These are phyloP conservation scores for Bombus breviceps DNA, from an alignment of 1,140 invertebrate species.

Conservation along the genomic window DNA sequence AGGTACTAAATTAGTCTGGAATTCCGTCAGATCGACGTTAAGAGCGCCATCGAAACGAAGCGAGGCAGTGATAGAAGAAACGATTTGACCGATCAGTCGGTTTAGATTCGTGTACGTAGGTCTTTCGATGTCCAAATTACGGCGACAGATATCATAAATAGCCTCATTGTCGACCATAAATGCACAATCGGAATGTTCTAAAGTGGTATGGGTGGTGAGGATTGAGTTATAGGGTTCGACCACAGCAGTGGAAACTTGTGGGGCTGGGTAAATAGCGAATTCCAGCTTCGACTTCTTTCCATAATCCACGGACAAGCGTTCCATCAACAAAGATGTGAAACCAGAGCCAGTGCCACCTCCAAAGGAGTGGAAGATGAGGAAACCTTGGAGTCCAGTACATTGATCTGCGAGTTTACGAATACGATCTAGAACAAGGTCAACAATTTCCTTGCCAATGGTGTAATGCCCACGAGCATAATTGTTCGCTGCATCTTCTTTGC, in stretches of 20 bases:
- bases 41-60: slow-evolving; percentile 74
- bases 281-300: slow-evolving; percentile 66
- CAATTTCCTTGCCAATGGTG: slow-evolving; percentile 60
- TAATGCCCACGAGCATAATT: slow-evolving; percentile 84
- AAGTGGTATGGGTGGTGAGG: slow-evolving; percentile 85
- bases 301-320: slow-evolving; percentile 78
- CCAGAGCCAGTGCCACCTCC: slow-evolving; percentile 76
- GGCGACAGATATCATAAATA: slow-evolving; percentile 93
- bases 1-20: slow-evolving; percentile 65
- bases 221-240: slow-evolving; percentile 60
- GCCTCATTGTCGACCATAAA: slow-evolving; percentile 89
- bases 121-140: slow-evolving; percentile 86
- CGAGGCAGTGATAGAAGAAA: slow-evolving; percentile 78
- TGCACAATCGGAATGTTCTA: slow-evolving; percentile 86
- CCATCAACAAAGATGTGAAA: slow-evolving; percentile 58
- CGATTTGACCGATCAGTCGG: slow-evolving; percentile 72
- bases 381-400: slow-evolving; percentile 61
- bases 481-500: slow-evolving; percentile 86
- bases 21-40: slow-evolving; percentile 57
- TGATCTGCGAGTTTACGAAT: slow-evolving; percentile 59
- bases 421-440: slow-evolving; percentile 55
- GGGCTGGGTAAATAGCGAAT: slow-evolving; percentile 67
- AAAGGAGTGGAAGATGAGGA: slow-evolving; percentile 83
- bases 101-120: slow-evolving; percentile 79
- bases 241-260: slow-evolving; percentile 60